Evolutionary conservation across 2,113 vertebrate species (phyloP), one percentile per base, ranked within the genome.

Genomic region (Fulica atra): DNA sequence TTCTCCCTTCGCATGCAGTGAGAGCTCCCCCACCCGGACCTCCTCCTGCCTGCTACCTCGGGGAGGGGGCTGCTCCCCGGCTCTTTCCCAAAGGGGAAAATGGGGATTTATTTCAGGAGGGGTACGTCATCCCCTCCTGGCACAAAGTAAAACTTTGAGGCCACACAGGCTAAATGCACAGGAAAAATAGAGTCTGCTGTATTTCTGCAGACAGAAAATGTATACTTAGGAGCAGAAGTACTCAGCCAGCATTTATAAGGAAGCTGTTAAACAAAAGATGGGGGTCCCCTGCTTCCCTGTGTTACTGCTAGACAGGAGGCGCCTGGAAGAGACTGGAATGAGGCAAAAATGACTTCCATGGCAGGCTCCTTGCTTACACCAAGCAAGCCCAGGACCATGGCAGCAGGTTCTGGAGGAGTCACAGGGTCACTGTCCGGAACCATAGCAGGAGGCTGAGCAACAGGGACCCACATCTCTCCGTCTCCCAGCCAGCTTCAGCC

Each of bases 281-380:
- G 8, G 4, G 3, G 7, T 33, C 8, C 19, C 28, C 33, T 65
- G 5, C 53, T 88, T 81, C n/a, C 25, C 21, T 9, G 11, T 0
- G 1, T 13, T 77, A 35, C 36, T 20, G 24, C 33, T 57, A 38
- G 33, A 33, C 1, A 0, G 64, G 13, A 69, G 20, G 31, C 0
- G 0, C n/a, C 35, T 35, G 48, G 10, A 36, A 82, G 54, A 84
- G 29, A 42, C 6, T 8, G 46, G 13, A 64, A 70, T 1, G 5
- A 83, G n/a, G 7, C 46, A 36, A 40, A 69, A 28, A 68, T 16
- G 17, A 15, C 9, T 81, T 82, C 24, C 10, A 72, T 12, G 8
- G 23, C 42, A 68, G 0, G 0, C 2, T 85, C 4, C 13, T 12
- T 1, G 4, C 29, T 57, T 42, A 23, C 0, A 4, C 28, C n/a